Percentiles rank a stretch among this genome's conserved stretches.
These are phyloP conservation scores for Pantherophis alleghaniensis DNA, from an alignment of 2,797 vertebrate genomes.

Conservation along the genomic window DNA sequence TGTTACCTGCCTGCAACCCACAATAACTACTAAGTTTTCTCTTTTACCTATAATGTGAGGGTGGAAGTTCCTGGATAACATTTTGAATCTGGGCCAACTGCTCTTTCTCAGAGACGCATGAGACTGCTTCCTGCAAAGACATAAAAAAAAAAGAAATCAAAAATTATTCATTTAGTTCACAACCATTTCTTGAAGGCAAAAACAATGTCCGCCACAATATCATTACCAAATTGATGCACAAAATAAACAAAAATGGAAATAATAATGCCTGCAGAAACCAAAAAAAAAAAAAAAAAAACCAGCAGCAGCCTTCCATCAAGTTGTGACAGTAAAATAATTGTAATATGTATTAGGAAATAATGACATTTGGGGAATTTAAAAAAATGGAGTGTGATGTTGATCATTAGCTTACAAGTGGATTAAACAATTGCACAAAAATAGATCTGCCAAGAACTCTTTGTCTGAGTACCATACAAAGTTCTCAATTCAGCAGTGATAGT, in stretches of 20 bases:
- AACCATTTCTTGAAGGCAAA: background rate
- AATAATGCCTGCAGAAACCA: background rate
- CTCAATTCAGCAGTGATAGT: background rate
- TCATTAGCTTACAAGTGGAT: background rate
- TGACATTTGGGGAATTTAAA: background rate
- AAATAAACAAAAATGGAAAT: background rate
- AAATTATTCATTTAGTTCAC: background rate
- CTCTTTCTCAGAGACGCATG: conserved; percentile 80
- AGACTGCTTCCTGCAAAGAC: conserved; percentile 80
- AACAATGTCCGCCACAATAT: background rate
- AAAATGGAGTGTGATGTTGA: background rate
- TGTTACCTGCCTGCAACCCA: background rate
- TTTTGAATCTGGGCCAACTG: conserved; percentile 85
- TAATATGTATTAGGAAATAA: background rate
- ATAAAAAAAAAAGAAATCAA: conserved; percentile 5
- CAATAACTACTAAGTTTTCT: background rate
- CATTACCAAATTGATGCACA: background rate
- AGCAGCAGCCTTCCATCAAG: background rate
- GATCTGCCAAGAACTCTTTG: background rate
- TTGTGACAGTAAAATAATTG: background rate
- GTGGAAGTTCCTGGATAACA: conserved; percentile 90
- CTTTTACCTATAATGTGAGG: conserved; percentile 90
- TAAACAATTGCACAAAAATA: background rate
- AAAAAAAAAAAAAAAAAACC: too few species aligned
- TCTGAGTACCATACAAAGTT: background rate